Conservation (phyloP, 1,140 invertebrate genomes). For the Scaptodrosophila lebanonensis region DNA sequence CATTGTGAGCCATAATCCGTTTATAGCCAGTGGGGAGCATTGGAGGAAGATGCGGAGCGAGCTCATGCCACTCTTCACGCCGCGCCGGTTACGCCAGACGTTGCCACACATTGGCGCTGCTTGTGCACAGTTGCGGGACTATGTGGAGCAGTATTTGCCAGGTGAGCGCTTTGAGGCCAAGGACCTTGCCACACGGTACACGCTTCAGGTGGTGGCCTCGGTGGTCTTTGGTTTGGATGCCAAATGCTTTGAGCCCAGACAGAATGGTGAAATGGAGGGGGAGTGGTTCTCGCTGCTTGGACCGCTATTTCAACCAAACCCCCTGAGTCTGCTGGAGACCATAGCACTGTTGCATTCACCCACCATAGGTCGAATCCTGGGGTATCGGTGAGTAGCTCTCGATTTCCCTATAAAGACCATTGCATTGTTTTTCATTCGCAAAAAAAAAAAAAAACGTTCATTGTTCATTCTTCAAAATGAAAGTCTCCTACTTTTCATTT, state of each 20-base stretch:
- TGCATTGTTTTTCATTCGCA: no score
- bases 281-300: constrained; percentile 32
- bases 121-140: constrained; percentile 22
- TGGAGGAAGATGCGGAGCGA: constrained; percentile 44
- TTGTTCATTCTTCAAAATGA: no score
- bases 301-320: constrained; percentile 41
- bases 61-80: constrained; percentile 49
- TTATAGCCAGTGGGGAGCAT: constrained; percentile 37
- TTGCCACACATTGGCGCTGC: constrained; percentile 31
- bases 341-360: constrained; percentile 49
- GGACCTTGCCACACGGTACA: constrained; percentile 39
- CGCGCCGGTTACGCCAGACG: constrained; percentile 30
- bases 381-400: constrained; percentile 36
- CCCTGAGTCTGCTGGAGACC: constrained; percentile 46
- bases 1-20: constrained; percentile 45
- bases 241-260: constrained; percentile 8
- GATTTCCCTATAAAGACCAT: not conserved
- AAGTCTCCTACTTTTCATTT: no score
- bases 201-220: constrained; percentile 54
- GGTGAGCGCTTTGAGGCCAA: constrained; percentile 30
- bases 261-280: not conserved
- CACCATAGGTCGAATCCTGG: constrained; percentile 15
- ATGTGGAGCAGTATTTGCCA: not conserved
- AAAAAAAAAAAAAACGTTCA: no score
- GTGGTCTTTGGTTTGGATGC: constrained; percentile 47